Percentiles rank a stretch among this genome's conserved stretches.
These are phyloP conservation scores for Lysandra bellargus DNA, from an alignment of 2,888 invertebrate genomes.

Conservation along the genomic window DNA sequence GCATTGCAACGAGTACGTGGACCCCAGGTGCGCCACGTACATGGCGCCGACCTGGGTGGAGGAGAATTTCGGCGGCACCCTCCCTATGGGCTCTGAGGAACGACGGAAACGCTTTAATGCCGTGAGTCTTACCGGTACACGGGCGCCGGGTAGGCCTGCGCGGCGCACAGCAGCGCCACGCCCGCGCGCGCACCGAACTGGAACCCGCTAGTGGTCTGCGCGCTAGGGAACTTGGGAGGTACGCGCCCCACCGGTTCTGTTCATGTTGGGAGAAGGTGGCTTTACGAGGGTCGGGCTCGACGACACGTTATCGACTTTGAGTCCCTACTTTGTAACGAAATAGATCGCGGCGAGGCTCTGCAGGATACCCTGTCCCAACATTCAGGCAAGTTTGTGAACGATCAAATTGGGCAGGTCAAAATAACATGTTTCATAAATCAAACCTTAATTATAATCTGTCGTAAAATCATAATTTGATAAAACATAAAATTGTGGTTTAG, in stretches of 20 bases:
- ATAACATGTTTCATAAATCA: neutral
- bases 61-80: slow-evolving; percentile 69
- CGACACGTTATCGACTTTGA: slow-evolving; percentile 25
- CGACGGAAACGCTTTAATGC: slow-evolving; percentile 47
- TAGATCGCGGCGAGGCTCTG: slow-evolving; percentile 66
- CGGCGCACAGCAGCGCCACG: slow-evolving; percentile 84
- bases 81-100: slow-evolving; percentile 72
- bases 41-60: slow-evolving; percentile 76
- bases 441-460: slow-evolving; percentile 5
- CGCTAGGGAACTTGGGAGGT: slow-evolving; percentile 82
- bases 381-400: slow-evolving; percentile 87
- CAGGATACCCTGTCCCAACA: slow-evolving; percentile 99
- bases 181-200: slow-evolving; percentile 74
- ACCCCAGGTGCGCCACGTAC: slow-evolving; percentile 77
- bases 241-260: slow-evolving; percentile 85
- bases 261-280: slow-evolving; percentile 77
- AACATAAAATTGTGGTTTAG: neutral
- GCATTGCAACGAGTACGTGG: slow-evolving; percentile 82
- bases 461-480: no score
- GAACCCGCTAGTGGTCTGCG: slow-evolving; percentile 82
- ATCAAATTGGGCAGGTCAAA: slow-evolving; percentile 42
- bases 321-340: slow-evolving; percentile 31
- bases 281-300: slow-evolving; percentile 26
- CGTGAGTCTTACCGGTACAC: slow-evolving; percentile 83
- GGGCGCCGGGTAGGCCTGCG: slow-evolving; percentile 86